Evolutionary conservation across 2,113 vertebrate genomes (phyloP).

Genomic region (Saguinus midas): DNA sequence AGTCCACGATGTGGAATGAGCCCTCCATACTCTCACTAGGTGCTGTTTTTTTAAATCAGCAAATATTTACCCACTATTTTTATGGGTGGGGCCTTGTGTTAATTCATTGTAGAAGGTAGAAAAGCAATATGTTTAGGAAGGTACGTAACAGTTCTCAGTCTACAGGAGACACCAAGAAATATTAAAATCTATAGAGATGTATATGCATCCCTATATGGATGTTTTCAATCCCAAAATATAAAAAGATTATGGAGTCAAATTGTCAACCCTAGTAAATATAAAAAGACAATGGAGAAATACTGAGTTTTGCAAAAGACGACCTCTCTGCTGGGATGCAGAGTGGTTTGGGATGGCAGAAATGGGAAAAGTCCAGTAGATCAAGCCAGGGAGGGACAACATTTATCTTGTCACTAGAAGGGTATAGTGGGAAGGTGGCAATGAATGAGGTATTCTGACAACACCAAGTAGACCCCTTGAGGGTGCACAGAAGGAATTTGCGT

Average conservation of each 20-base stretch:
- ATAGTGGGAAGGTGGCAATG: background rate
- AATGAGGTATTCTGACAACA: background rate
- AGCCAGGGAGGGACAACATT: background rate
- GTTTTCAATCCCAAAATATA: background rate
- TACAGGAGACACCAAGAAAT: background rate
- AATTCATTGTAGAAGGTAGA: background rate
- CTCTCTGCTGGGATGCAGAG: background rate
- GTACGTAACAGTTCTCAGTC: background rate
- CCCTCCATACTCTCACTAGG: background rate
- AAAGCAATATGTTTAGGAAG: background rate
- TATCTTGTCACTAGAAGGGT: background rate
- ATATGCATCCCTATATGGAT: background rate
- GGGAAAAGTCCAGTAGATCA: background rate
- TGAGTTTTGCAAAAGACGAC: background rate
- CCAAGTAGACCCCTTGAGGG: background rate
- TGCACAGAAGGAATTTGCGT: background rate
- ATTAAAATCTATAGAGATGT: background rate
- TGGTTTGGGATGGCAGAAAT: background rate
- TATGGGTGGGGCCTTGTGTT: background rate
- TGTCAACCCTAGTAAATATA: too few relatives aligned
- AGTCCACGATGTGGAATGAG: fast-evolving
- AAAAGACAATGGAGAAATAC: too few relatives aligned
- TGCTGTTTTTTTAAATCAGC: background rate
- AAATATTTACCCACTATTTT: background rate
- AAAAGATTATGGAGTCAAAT: background rate